Percentiles rank a stretch among this genome's conserved stretches.
Conservation (phyloP, 2,888 invertebrate genomes). For the Priocnemis perturbator region DNA sequence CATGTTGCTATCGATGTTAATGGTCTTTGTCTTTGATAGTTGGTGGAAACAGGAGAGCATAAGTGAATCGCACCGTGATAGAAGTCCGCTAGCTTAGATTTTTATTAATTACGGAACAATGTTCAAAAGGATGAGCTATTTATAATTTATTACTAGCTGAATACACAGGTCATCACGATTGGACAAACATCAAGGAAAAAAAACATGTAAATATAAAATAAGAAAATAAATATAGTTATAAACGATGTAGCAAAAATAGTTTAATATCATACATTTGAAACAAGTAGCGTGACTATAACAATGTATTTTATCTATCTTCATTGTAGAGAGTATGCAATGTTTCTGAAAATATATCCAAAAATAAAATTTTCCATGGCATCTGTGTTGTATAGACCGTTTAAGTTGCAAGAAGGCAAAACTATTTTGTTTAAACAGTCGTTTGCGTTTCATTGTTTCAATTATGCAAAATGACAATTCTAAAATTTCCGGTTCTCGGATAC, state of each 20-base stretch:
- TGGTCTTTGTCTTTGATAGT: constrained; percentile 32
- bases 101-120: constrained; percentile 45
- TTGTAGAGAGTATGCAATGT: constrained; percentile 34
- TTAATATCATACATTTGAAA: constrained; percentile 42
- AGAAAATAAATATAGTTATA: constrained; percentile 44
- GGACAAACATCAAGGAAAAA: constrained; percentile 30
- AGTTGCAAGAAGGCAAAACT: background rate
- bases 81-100: constrained; percentile 38
- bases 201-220: constrained; percentile 53
- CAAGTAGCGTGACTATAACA: constrained; percentile 26
- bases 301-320: constrained; percentile 53
- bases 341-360: constrained; percentile 39
- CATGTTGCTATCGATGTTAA: constrained; percentile 20
- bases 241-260: constrained; percentile 45
- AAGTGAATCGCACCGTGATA: constrained; percentile 31
- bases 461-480: background rate
- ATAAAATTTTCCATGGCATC: constrained; percentile 1
- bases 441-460: background rate
- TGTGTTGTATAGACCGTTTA: background rate
- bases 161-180: constrained; percentile 42
- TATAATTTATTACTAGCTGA: constrained; percentile 70
- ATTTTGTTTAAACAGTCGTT: background rate
- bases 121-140: constrained; percentile 63
- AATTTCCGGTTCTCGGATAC: too few relatives aligned
- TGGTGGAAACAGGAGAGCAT: constrained; percentile 18